A percentile compares a stretch with the other conserved stretches of the same genome.
Conservation (phyloP, 2,113 vertebrate genomes). For the Cavia porcellus region DNA sequence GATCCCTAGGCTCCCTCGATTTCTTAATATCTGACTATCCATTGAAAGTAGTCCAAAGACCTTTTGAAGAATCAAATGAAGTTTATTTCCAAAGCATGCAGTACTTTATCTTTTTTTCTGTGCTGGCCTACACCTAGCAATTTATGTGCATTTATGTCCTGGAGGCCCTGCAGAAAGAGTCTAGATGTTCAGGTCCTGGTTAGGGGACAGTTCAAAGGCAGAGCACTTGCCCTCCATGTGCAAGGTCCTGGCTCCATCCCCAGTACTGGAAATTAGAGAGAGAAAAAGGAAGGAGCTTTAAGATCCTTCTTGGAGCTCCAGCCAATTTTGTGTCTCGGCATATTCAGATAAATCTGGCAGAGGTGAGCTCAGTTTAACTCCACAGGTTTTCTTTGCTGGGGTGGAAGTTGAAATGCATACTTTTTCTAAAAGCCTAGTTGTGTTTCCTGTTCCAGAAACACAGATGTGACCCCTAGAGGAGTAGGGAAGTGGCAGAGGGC, state of each 20-base stretch:
- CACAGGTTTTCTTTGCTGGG: background rate
- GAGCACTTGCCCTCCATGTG: background rate
- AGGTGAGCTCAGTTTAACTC: background rate
- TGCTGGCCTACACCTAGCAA: background rate
- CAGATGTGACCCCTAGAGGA: conserved; percentile 1
- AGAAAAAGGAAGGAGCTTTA: background rate
- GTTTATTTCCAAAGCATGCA: conserved; percentile 35
- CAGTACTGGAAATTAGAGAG: background rate
- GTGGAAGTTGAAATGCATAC: background rate
- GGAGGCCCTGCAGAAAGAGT: background rate
- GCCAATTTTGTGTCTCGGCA: background rate
- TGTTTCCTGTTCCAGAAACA: background rate
- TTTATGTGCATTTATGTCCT: background rate
- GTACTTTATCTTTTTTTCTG: background rate
- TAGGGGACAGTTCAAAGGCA: background rate
- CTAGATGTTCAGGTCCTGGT: conserved; percentile 4
- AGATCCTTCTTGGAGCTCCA: background rate
- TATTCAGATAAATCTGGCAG: background rate
- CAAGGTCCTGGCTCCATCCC: background rate
- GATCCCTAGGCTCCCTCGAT: background rate
- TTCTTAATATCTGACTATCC: conserved; percentile 14
- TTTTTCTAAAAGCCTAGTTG: background rate
- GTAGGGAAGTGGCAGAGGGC: background rate
- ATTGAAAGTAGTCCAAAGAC: background rate
- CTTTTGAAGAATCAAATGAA: conserved; percentile 21